phyloP scores from a whole-genome alignment of 2,888 invertebrate genomes.

The Ornithoptera alexandrae region DNA sequence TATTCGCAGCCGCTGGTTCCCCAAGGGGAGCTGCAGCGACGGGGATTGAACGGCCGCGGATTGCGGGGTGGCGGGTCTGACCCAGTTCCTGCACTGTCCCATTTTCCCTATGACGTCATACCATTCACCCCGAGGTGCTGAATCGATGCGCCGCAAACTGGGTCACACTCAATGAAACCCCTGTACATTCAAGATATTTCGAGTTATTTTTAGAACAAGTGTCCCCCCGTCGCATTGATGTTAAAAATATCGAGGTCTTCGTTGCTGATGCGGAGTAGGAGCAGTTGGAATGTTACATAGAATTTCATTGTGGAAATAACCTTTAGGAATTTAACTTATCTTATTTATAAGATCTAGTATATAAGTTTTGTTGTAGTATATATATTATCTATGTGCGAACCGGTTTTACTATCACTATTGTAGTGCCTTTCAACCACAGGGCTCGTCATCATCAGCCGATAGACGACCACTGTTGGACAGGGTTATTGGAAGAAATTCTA shows the following conservation, averaged over 20 bases:
- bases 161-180: conserved; percentile 72
- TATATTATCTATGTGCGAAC: no score
- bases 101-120: conserved; percentile 71
- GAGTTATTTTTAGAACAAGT: conserved; percentile 60
- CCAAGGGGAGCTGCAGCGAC: conserved; percentile 30
- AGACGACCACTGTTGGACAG: no score
- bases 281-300: not conserved
- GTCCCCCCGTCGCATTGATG: conserved; percentile 9
- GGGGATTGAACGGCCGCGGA: conserved; percentile 32
- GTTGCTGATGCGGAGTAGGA: not conserved
- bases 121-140: conserved; percentile 68
- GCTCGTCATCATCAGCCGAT: no score
- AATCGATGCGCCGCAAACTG: conserved; percentile 71
- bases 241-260: not conserved
- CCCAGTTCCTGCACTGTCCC: conserved; percentile 66
- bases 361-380: no score
- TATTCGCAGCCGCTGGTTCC: conserved; percentile 36
- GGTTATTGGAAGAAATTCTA: no score
- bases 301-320: no score
- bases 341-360: no score
- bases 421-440: no score
- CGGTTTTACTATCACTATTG: no score
- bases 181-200: conserved; percentile 54
- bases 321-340: no score
- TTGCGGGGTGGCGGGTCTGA: conserved; percentile 53